A percentile compares a stretch with the other conserved stretches of the same genome.
Conservation (phyloP, 2,888 invertebrate species). For the Hipparchia sbordonii region DNA sequence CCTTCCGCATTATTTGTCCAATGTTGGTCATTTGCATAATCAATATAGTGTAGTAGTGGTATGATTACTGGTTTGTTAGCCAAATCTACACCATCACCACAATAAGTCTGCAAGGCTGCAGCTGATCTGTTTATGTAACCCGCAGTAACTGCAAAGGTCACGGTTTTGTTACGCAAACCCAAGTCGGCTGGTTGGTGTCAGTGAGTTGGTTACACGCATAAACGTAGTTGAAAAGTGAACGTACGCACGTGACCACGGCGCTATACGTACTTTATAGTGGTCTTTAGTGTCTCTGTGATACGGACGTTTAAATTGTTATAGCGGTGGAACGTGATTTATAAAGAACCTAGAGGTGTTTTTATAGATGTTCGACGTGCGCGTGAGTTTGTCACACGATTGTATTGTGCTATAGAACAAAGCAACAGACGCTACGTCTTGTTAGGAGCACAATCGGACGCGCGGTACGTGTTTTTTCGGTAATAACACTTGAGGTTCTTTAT, state of each 20-base stretch:
- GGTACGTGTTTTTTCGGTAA: background rate
- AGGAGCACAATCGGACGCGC: background rate
- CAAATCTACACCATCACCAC: background rate
- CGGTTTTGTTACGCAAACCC: constrained; percentile 33
- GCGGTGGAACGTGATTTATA: constrained; percentile 18
- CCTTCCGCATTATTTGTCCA: no score
- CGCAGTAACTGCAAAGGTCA: constrained; percentile 33
- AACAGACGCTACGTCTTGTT: constrained; percentile 13
- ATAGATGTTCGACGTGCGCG: constrained; percentile 13
- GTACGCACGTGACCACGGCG: constrained; percentile 32
- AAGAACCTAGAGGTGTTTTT: constrained; percentile 15
- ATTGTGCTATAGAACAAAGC: constrained; percentile 5
- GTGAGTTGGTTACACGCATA: constrained; percentile 29
- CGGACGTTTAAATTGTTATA: constrained; percentile 30
- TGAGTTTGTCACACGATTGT: constrained; percentile 16
- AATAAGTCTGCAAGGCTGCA: constrained; percentile 6
- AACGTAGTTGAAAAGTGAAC: constrained; percentile 40
- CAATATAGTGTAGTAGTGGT: no score
- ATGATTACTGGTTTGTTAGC: no score
- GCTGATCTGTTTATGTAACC: constrained; percentile 30
- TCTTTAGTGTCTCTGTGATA: constrained; percentile 33
- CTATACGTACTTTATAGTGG: constrained; percentile 26
- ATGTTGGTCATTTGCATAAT: no score
- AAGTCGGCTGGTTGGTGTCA: constrained; percentile 19
- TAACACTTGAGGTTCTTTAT: background rate